Conservation (phyloP, 2,113 vertebrate genomes). For the Phoenicopterus ruber region DNA sequence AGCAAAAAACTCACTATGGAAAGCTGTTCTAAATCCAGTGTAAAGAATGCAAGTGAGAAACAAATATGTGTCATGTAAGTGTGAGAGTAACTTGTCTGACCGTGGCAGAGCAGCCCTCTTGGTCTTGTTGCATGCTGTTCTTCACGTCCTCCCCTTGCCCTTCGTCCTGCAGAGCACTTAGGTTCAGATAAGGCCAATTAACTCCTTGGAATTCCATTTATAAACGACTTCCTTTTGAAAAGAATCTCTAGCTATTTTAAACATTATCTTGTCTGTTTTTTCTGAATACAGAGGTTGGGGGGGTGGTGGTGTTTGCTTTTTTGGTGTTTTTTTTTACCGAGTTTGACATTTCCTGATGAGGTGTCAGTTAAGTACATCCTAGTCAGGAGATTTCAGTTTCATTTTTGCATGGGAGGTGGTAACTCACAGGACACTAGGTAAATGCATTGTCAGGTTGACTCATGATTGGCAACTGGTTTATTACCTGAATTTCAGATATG, state of each 20-base stretch:
- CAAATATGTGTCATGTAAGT: fast-evolving
- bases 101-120: not conserved
- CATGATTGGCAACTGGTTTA: not conserved
- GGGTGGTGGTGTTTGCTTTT: not conserved
- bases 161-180: not conserved
- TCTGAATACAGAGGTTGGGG: not conserved
- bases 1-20: not conserved
- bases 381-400: not conserved
- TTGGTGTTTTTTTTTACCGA: not conserved
- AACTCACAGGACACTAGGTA: not conserved
- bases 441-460: not conserved
- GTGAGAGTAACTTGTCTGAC: not conserved
- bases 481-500: not conserved
- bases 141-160: not conserved
- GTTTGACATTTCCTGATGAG: not conserved
- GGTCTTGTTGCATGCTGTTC: not conserved
- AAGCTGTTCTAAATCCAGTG: not conserved
- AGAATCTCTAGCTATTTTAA: not conserved
- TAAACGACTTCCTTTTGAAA: not conserved
- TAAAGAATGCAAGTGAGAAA: not conserved
- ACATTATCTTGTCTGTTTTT: not conserved
- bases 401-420: not conserved
- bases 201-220: constrained; percentile 3
- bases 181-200: constrained; percentile 21
- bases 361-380: not conserved